phyloP scores from a whole-genome alignment of 2,797 vertebrate species.

The Naso thynnoides region DNA sequence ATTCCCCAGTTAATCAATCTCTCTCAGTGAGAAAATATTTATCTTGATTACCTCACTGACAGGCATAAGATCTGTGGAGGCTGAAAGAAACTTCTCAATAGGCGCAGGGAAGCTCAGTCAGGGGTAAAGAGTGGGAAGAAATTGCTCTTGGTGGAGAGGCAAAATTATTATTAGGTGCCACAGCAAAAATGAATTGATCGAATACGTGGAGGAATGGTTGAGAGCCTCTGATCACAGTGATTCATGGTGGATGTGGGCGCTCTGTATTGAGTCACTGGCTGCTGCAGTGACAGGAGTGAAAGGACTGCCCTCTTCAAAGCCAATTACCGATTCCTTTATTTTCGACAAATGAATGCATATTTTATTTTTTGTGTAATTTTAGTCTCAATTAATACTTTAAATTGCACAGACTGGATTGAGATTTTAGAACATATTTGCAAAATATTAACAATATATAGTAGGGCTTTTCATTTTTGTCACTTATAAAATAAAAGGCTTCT shows the following conservation, averaged over 20 bases:
- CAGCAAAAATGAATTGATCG: constrained; percentile 67
- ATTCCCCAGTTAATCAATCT: constrained; percentile 22
- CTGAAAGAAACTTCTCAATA: constrained; percentile 30
- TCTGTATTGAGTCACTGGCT: constrained; percentile 60
- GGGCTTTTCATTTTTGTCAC: constrained; percentile 2
- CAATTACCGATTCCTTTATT: constrained; percentile 18
- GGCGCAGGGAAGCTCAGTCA: constrained; percentile 48
- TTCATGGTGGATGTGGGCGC: constrained; percentile 70
- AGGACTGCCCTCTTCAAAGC: constrained; percentile 27
- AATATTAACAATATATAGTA: too few species aligned
- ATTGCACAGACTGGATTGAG: not conserved
- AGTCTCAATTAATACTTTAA: not conserved
- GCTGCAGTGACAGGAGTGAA: constrained; percentile 31
- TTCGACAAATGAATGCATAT: constrained; percentile 3
- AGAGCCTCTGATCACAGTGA: constrained; percentile 67
- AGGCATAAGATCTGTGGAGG: constrained; percentile 14
- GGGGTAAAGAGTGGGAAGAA: constrained; percentile 64
- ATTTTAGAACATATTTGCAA: constrained; percentile 12
- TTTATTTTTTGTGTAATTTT: constrained; percentile 2
- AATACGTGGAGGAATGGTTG: constrained; percentile 65
- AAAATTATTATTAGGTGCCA: constrained; percentile 63
- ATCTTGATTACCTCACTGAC: constrained; percentile 30
- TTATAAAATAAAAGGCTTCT: not conserved
- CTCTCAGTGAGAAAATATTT: constrained; percentile 24
- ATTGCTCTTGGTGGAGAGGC: constrained; percentile 53